These are phyloP conservation scores for Scylla paramamosain DNA, from an alignment of 1,140 invertebrate species.

Conservation along the genomic window DNA sequence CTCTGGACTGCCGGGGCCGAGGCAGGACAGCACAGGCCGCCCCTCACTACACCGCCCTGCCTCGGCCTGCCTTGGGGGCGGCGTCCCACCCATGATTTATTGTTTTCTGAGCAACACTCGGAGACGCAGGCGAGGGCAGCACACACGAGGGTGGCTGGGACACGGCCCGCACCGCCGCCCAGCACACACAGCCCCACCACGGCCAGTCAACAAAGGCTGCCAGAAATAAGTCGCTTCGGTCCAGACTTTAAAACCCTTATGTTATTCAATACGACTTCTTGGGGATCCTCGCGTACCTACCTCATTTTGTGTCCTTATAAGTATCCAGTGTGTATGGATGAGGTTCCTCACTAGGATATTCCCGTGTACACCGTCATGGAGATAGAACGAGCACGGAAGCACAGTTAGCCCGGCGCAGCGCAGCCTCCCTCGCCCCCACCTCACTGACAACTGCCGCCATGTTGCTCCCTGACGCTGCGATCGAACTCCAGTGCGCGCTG, in stretches of 20 bases:
- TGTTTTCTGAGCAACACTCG: not conserved
- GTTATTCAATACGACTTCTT: not conserved
- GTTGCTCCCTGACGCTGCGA: not conserved
- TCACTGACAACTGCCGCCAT: constrained; percentile 18
- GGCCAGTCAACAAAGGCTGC: not conserved
- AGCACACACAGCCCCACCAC: not conserved
- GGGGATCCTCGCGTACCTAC: not conserved
- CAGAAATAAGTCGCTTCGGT: not conserved
- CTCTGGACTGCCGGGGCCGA: too few relatives aligned
- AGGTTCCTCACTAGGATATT: not conserved
- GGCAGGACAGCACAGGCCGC: not conserved
- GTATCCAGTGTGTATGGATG: not conserved
- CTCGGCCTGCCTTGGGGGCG: not conserved
- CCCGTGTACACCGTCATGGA: constrained; percentile 7
- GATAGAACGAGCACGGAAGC: not conserved
- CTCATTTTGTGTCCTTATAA: constrained; percentile 23
- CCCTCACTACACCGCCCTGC: not conserved
- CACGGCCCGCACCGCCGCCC: not conserved
- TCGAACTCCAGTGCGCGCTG: not conserved
- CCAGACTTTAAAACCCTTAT: not conserved
- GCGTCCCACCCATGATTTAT: not conserved
- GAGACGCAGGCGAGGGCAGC: not conserved
- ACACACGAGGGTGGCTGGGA: not conserved
- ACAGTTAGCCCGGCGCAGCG: not conserved
- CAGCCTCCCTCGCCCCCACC: constrained; percentile 14